These are phyloP conservation scores for Oreohelix idahoensis DNA, from an alignment of 1,140 invertebrate species.

Conservation along the genomic window DNA sequence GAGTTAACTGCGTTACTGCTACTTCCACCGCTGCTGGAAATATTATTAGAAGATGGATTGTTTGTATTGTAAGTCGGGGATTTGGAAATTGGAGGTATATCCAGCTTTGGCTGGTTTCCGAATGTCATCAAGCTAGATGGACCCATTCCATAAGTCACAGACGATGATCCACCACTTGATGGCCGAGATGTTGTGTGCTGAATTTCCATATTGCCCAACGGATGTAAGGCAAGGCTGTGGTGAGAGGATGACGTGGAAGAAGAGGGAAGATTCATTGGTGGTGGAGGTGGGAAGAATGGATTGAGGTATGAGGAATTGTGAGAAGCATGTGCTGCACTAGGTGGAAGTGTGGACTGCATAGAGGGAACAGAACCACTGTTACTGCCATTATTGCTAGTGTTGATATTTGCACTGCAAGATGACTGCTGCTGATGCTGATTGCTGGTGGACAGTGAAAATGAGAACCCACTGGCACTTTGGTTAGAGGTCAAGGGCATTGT, in stretches of 20 bases:
- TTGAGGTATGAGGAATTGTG: conserved; percentile 27
- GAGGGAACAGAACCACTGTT: conserved; percentile 27
- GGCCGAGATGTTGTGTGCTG: conserved; percentile 25
- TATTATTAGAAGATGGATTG: not conserved
- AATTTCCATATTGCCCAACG: conserved; percentile 38
- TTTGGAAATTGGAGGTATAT: conserved; percentile 35
- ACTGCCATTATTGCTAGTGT: conserved; percentile 16
- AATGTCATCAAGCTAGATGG: conserved; percentile 36
- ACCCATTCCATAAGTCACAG: conserved; percentile 9
- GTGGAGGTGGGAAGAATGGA: conserved; percentile 35
- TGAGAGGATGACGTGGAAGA: conserved; percentile 34
- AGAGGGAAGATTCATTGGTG: conserved; percentile 30
- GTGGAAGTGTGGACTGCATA: conserved; percentile 29
- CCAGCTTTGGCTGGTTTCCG: conserved; percentile 32
- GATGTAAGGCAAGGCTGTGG: conserved; percentile 30
- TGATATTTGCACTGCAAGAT: conserved; percentile 35
- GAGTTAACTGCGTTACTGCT: conserved; percentile 2
- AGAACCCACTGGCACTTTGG: conserved; percentile 7
- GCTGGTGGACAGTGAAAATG: conserved; percentile 26
- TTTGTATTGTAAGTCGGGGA: conserved; percentile 33
- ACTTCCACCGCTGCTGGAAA: not conserved
- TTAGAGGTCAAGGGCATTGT: conserved; percentile 36
- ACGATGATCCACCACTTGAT: not conserved
- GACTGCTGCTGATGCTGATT: conserved; percentile 13
- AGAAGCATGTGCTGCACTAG: conserved; percentile 51